These are phyloP conservation scores for Sinocyclocheilus rhinocerous DNA, from an alignment of 2,113 vertebrate genomes.

Conservation along the genomic window DNA sequence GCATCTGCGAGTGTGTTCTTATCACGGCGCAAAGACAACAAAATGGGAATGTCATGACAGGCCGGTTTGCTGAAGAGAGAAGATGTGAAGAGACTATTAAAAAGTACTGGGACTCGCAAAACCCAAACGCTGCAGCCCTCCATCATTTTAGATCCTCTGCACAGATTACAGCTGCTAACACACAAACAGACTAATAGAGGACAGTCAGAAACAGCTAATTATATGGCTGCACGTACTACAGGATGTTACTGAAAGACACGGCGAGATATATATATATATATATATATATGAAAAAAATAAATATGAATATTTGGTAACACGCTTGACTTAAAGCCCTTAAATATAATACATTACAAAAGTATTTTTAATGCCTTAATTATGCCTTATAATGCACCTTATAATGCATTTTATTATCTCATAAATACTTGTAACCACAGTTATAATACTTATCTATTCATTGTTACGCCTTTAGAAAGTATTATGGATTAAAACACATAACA, in stretches of 20 bases:
- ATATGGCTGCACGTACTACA: neutral
- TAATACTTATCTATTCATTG: no score
- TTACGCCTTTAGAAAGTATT: no score
- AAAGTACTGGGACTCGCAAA: neutral
- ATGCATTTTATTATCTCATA: no score
- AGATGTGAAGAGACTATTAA: conserved; percentile 30
- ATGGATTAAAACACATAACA: no score
- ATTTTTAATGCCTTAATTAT: no score
- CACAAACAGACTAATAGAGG: neutral
- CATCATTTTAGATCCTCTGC: neutral
- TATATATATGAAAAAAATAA: no score
- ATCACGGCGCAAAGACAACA: conserved; percentile 23
- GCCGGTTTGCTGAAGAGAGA: neutral
- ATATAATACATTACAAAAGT: no score
- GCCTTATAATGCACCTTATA: no score
- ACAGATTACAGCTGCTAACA: neutral
- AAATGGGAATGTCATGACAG: conserved; percentile 32
- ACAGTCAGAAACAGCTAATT: neutral
- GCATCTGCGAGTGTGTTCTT: neutral
- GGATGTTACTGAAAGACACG: neutral
- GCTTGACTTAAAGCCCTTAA: no score
- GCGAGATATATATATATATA: no score
- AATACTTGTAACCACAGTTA: no score
- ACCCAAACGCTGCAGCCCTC: neutral
- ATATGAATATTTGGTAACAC: no score